phyloP scores from a whole-genome alignment of 37 sponge, comb jelly and placozoan species.

The Axinella damicornis region DNA sequence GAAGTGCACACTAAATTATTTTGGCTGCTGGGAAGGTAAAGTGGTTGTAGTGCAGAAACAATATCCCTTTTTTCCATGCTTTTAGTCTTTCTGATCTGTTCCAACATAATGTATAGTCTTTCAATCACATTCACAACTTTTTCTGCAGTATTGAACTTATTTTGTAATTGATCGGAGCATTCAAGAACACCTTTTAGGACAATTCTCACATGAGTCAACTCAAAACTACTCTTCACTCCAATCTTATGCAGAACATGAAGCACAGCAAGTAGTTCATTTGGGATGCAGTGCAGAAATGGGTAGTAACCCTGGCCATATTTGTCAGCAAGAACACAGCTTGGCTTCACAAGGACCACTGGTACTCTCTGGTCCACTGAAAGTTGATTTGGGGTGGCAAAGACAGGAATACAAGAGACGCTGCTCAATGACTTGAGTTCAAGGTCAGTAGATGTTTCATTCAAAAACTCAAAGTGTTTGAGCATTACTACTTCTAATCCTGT shows the following conservation, averaged over 20 bases:
- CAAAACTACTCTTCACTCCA: slow-evolving; percentile 3
- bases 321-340: slow-evolving; percentile 25
- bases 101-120: neutral
- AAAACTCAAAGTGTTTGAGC: no score
- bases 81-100: neutral
- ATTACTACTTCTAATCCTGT: no score
- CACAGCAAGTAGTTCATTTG: no score
- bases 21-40: no score
- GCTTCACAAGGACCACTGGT: slow-evolving; percentile 43
- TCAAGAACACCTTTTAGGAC: neutral
- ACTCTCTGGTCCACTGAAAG: neutral
- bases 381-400: no score
- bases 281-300: slow-evolving; percentile 39
- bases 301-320: neutral
- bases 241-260: neutral
- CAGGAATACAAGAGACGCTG: no score
- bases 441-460: no score
- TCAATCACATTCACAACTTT: neutral
- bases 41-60: no score
- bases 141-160: neutral
- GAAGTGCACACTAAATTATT: neutral
- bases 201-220: neutral
- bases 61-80: no score
- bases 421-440: no score
- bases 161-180: neutral